A percentile compares a stretch with the other conserved stretches of the same genome.
These are phyloP conservation scores for Lasioglossum marginatum DNA, from an alignment of 2,888 invertebrate genomes.

Conservation along the genomic window DNA sequence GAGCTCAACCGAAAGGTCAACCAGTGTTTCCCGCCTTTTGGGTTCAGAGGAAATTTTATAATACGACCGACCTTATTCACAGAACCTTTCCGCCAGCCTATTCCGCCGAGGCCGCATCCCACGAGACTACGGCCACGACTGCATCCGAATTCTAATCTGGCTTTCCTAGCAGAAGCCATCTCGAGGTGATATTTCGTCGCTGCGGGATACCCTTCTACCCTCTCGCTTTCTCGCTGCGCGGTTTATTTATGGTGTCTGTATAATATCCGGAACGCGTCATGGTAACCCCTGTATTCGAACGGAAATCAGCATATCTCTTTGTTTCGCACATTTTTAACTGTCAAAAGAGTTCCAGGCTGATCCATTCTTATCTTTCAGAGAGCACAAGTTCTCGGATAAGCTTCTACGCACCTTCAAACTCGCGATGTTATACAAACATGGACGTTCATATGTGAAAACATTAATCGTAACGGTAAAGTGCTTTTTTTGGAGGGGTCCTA, in stretches of 20 bases:
- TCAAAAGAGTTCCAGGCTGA: neutral
- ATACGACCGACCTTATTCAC: conserved; percentile 62
- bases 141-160: conserved; percentile 73
- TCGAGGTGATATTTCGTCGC: conserved; percentile 70
- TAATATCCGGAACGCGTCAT: conserved; percentile 59
- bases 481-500: neutral
- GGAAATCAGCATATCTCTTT: neutral
- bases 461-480: neutral
- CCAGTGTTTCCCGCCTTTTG: conserved; percentile 30
- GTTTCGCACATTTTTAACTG: conserved; percentile 12
- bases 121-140: conserved; percentile 64
- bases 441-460: neutral
- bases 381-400: neutral
- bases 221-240: neutral
- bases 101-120: conserved; percentile 43
- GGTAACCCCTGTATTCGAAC: neutral
- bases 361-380: neutral
- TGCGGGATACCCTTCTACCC: conserved; percentile 52
- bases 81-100: conserved; percentile 54
- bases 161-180: conserved; percentile 43
- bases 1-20: conserved; percentile 58
- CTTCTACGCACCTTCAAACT: neutral
- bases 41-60: conserved; percentile 66
- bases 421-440: neutral
- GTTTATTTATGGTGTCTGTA: conserved; percentile 69